A percentile compares a stretch with the other conserved stretches of the same genome.
Evolutionary conservation across 2,888 invertebrate species (phyloP).

Genomic region (Ornithoptera alexandrae): DNA sequence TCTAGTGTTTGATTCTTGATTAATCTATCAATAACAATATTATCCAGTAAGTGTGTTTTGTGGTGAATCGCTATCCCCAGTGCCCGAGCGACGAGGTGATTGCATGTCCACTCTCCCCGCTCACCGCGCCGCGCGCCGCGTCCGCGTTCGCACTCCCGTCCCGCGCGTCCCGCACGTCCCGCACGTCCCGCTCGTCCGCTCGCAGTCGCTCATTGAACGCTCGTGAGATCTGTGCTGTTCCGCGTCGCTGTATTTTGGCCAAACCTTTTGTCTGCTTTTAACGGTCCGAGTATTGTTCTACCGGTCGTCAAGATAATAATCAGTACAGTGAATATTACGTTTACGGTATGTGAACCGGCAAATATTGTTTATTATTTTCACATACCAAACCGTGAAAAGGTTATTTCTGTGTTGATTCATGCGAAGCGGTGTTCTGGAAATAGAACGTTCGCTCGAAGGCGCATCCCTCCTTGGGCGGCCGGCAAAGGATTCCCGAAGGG

Average conservation of each 20-base stretch:
- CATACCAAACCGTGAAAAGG: slow-evolving; percentile 71
- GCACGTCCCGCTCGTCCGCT: slow-evolving; percentile 36
- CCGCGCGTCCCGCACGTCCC: slow-evolving; percentile 23
- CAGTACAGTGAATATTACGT: slow-evolving; percentile 73
- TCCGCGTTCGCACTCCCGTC: not conserved
- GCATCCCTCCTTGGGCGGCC: slow-evolving; percentile 65
- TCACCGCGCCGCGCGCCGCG: slow-evolving; percentile 32
- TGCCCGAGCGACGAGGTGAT: slow-evolving; percentile 31
- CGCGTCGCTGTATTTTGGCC: slow-evolving; percentile 54
- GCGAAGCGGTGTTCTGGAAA: slow-evolving; percentile 77
- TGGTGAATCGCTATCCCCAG: slow-evolving; percentile 40
- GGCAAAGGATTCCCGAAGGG: slow-evolving; percentile 61
- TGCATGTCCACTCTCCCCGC: slow-evolving; percentile 43
- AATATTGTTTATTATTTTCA: slow-evolving; percentile 64
- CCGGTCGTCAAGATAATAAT: slow-evolving; percentile 60
- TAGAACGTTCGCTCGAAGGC: slow-evolving; percentile 71
- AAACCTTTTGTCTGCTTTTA: slow-evolving; percentile 65
- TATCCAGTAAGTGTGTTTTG: slow-evolving; percentile 17
- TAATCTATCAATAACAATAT: not conserved
- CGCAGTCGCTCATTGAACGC: slow-evolving; percentile 74
- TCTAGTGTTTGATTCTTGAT: not conserved
- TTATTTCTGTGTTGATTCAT: slow-evolving; percentile 80
- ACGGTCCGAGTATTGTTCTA: slow-evolving; percentile 55
- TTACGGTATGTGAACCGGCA: slow-evolving; percentile 70
- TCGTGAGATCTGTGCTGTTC: slow-evolving; percentile 61